Conservation (phyloP, 2,113 vertebrate species). For the Antechinus stuartii region DNA sequence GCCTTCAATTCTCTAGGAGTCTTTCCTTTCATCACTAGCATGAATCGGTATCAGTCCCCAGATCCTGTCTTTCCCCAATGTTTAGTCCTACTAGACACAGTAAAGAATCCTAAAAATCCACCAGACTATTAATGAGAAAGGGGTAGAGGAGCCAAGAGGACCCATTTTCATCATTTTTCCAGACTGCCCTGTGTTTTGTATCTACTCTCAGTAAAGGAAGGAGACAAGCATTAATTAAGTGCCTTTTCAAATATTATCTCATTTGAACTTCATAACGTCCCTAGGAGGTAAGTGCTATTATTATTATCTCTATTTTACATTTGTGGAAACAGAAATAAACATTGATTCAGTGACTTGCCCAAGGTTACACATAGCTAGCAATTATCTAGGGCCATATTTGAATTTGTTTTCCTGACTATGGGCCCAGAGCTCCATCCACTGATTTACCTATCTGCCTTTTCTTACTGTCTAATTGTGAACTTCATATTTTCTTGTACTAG, state of each 20-base stretch:
- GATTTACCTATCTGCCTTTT: not conserved
- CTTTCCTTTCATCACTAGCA: not conserved
- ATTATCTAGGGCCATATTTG: not conserved
- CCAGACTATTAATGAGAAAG: not conserved
- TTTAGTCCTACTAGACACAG: not conserved
- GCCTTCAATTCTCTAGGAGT: not conserved
- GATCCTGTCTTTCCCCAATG: not conserved
- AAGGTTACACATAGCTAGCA: not conserved
- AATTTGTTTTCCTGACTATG: not conserved
- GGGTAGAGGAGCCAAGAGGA: not conserved
- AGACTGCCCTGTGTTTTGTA: not conserved
- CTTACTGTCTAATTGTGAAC: not conserved
- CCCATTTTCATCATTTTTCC: not conserved
- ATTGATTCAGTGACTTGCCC: not conserved
- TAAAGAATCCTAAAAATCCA: not conserved
- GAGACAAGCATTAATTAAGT: not conserved
- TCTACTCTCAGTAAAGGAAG: not conserved
- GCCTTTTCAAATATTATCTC: not conserved
- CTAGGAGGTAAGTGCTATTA: not conserved
- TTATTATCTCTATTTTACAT: not conserved
- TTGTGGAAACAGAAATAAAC: not conserved
- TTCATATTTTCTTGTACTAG: not conserved
- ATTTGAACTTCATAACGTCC: not conserved
- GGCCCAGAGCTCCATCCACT: not conserved
- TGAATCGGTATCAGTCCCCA: not conserved